phyloP scores from a whole-genome alignment of 2,888 invertebrate species.

The Scaptodrosophila latifasciaeformis region DNA sequence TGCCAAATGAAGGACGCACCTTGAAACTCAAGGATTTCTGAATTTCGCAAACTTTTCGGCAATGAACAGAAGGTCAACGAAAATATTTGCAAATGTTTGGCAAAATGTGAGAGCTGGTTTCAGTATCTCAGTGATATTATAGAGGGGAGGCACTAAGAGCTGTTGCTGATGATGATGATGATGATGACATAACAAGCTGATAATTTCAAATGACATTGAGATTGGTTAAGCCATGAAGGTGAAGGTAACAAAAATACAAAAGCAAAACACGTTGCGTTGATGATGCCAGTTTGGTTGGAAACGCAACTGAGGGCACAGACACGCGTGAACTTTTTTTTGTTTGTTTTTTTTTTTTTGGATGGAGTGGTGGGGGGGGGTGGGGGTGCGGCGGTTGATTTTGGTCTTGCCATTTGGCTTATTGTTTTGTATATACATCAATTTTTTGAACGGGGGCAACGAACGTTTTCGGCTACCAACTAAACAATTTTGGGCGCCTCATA shows the following conservation, averaged over 20 bases:
- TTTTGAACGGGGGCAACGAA: conserved; percentile 21
- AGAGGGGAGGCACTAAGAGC: background rate
- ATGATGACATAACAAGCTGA: conserved; percentile 49
- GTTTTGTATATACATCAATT: background rate
- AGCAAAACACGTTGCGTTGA: background rate
- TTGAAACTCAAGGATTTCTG: conserved; percentile 71
- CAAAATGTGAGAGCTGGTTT: conserved; percentile 1
- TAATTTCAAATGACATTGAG: conserved; percentile 50
- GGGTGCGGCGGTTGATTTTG: no score
- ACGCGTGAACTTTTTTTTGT: no score
- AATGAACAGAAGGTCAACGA: conserved; percentile 46
- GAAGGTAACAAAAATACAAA: no score
- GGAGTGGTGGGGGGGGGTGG: no score
- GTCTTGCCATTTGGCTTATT: conserved; percentile 16
- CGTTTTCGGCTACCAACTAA: conserved; percentile 40
- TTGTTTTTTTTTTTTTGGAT: background rate
- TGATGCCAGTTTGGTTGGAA: background rate
- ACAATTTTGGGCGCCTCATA: conserved; percentile 69
- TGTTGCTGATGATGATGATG: conserved; percentile 7
- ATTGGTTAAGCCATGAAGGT: conserved; percentile 8
- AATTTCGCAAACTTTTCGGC: conserved; percentile 48
- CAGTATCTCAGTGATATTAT: conserved; percentile 4
- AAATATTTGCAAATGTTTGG: conserved; percentile 31
- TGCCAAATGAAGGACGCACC: conserved; percentile 71
- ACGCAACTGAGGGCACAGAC: background rate